Evolutionary conservation across 2,113 vertebrate genomes (phyloP), one percentile per base, ranked within the genome.

Genomic region (Coregonus clupeaformis): DNA sequence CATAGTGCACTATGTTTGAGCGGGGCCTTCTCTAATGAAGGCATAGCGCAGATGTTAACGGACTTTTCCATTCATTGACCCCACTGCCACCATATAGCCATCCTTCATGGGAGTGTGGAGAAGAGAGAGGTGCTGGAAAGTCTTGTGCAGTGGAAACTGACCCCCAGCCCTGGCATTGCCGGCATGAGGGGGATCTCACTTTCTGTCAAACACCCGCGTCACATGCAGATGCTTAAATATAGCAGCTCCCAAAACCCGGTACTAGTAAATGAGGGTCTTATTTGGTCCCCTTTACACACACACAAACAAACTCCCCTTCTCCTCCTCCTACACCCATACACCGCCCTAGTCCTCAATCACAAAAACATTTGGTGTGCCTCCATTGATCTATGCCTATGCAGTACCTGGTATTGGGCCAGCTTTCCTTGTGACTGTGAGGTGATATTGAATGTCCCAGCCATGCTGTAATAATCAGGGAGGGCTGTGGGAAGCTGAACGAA

Each of bases 141-240:
- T 66, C 52, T 77, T 83, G 72, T 83, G 77, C 75, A 80, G 80
- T 89, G 85, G 81, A 91, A 90, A 84, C 63, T 70, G 77, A 79
- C 71, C 73, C 47, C 67, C 55, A 22, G 1, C 65, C 60, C 32
- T 79, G 87, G 79, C 76, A 84, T 73, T 75, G 77, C 60, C 78
- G 78, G 86, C 77, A 85, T 63, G 83, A 71, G 11, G 30, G 84
- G 82, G 85, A 89, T 86, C 77, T 77, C 27, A 57, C 69, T 86
- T 87, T 86, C 82, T 85, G 74, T 32, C 78, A 69, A 75, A 81
- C 82, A 77, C 77, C 72, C 57, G 16, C 71, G 75, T 89, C 86
- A 88, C 86, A 85, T 84, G 83, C 77, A 88, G 86, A 80, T 72
- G 69, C 76, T 88, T 90, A 92, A 89, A 90, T 89, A 86, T 92